Percentiles rank a stretch among this genome's conserved stretches.
phyloP scores from a whole-genome alignment of 2,113 vertebrate genomes.

The Sarotherodon lohbergeri region DNA sequence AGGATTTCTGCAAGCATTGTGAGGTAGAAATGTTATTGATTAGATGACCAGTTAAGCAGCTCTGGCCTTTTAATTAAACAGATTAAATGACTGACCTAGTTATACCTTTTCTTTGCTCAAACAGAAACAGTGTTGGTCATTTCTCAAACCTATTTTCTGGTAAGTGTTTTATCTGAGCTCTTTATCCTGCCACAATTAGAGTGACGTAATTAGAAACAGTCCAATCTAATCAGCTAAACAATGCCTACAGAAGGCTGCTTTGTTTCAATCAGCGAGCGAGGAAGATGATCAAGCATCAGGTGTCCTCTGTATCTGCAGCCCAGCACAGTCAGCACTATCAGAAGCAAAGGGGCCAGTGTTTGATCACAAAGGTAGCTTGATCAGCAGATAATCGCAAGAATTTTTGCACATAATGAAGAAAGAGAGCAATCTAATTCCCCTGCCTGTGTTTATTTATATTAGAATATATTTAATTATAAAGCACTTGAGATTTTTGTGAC shows the following conservation, averaged over 20 bases:
- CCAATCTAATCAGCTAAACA: slow-evolving; percentile 19
- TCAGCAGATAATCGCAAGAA: background rate
- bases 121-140: background rate
- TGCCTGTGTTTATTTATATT: background rate
- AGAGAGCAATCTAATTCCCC: background rate
- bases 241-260: background rate
- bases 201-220: background rate
- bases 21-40: background rate
- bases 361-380: background rate
- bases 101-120: background rate
- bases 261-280: background rate
- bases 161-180: background rate
- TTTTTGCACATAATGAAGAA: background rate
- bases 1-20: background rate
- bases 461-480: background rate
- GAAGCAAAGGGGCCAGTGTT: background rate
- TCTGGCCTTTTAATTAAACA: background rate
- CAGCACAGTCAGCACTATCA: background rate
- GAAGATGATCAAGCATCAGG: background rate
- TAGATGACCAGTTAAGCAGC: background rate
- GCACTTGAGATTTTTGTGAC: background rate
- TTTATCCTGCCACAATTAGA: background rate
- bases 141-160: background rate
- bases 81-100: background rate
- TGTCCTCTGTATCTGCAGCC: background rate